Percentiles rank a stretch among this genome's conserved stretches.
Evolutionary conservation across 2,797 vertebrate genomes (phyloP).

Genomic region (Phoeniculus purpureus): DNA sequence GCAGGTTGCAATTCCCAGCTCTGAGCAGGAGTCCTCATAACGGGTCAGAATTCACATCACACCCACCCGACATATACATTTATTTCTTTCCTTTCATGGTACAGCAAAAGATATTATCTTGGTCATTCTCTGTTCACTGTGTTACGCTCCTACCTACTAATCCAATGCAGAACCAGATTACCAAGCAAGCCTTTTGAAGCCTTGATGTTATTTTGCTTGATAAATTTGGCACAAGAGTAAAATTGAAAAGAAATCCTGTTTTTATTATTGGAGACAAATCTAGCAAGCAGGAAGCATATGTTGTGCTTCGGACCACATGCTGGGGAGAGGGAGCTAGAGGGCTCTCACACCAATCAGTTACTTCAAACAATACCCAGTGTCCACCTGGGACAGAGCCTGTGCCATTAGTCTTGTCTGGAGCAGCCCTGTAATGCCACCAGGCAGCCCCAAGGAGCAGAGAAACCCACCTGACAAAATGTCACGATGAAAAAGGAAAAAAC

Average conservation of each 20-base stretch:
- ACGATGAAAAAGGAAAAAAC: neutral
- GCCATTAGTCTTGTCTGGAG: slow-evolving; percentile 72
- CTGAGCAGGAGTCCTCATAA: neutral
- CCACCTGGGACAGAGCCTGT: slow-evolving; percentile 53
- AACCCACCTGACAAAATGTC: slow-evolving; percentile 71
- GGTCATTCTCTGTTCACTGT: neutral
- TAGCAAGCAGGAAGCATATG: slow-evolving; percentile 72
- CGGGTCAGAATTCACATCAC: slow-evolving; percentile 1
- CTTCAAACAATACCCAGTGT: slow-evolving; percentile 65
- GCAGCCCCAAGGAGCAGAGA: slow-evolving; percentile 66
- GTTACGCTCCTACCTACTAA: slow-evolving; percentile 34
- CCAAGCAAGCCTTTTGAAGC: slow-evolving; percentile 56
- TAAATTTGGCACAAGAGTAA: slow-evolving; percentile 64
- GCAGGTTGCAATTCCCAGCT: slow-evolving; percentile 42
- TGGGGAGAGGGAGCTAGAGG: slow-evolving; percentile 60
- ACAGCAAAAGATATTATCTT: slow-evolving; percentile 20
- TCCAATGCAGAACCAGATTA: slow-evolving; percentile 54
- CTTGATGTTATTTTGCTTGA: slow-evolving; percentile 71
- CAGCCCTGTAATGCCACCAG: slow-evolving; percentile 68
- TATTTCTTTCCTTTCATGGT: neutral
- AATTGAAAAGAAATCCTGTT: slow-evolving; percentile 72
- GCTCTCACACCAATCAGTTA: slow-evolving; percentile 72
- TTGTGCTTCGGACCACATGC: slow-evolving; percentile 65
- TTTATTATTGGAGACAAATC: slow-evolving; percentile 77
- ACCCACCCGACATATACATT: neutral